Conservation (phyloP, 2,113 vertebrate genomes). For the Tenrec ecaudatus region DNA sequence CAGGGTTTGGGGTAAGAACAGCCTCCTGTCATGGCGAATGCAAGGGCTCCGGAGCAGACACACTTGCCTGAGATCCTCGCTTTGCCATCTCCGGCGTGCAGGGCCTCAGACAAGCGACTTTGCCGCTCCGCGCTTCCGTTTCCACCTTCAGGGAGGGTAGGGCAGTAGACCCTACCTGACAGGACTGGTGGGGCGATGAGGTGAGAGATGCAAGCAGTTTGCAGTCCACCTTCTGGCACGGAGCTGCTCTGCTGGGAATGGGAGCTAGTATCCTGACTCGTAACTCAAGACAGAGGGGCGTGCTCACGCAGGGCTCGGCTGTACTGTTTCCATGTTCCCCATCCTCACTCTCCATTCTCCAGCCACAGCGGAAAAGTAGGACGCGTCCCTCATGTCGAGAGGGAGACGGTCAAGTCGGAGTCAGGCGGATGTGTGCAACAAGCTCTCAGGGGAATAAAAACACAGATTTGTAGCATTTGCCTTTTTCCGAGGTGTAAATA, state of each 20-base stretch:
- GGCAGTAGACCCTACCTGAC: background rate
- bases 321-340: background rate
- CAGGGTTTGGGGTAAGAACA: background rate
- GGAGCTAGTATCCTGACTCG: background rate
- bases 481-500: background rate
- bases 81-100: background rate
- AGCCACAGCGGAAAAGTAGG: background rate
- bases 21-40: background rate
- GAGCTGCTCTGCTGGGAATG: background rate
- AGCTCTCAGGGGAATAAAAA: conserved; percentile 32
- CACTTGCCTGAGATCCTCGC: background rate
- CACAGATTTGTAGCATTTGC: background rate
- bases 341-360: background rate
- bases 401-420: conserved; percentile 17
- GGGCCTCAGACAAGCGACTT: background rate
- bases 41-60: background rate
- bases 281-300: background rate
- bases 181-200: background rate
- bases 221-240: background rate
- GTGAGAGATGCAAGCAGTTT: background rate
- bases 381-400: background rate
- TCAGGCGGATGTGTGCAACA: background rate
- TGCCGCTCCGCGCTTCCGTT: background rate
- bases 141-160: background rate
- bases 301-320: background rate